Evolutionary conservation across 2,888 invertebrate genomes (phyloP), one percentile per base, ranked within the genome.

Genomic region (Euplexia lucipara): DNA sequence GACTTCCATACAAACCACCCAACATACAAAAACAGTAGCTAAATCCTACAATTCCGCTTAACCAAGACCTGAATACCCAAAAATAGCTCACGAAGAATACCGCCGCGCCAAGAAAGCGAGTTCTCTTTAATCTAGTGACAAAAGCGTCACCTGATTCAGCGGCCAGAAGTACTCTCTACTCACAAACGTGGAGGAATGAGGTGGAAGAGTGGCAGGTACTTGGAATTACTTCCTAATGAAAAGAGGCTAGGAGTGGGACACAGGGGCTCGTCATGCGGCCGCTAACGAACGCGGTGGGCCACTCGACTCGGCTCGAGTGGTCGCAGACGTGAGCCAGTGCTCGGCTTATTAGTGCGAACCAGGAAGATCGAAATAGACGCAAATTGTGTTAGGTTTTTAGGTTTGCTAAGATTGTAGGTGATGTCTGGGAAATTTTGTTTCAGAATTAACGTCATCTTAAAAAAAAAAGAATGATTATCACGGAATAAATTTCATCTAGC

Each of bases 171-270:
- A 91, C 94, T 89, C 93, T 86, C 83, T 84, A 81, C 90, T 86
- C 86, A 91, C 92, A 92, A 92, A 91, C 93, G 90, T 88, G 90
- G 87, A 94, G 93, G 93, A 94, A 95, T 94, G 95, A 92, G 93
- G 91, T 93, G 92, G 90, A 92, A 93, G 93, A 93, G 93, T 90
- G 91, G 90, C 91, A 89, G 90, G 90, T 88, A 91, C 94, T 94
- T 94, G 90, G 92, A 94, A 95, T 95, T 95, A 95, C 94, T 95
- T 94, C 94, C 94, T 95, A 95, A 95, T 95, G 95, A 95, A 95
- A 94, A 94, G 94, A 94, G 92, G 89, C 86, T 88, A 90, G 88
- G 90, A 93, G 93, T 92, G 90, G 90, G 89, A 86, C 88, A 86
- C 89, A 90, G 92, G 85, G 86, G 88, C 89, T 92, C 87, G 91